phyloP scores from a whole-genome alignment of 2,797 vertebrate species.

The Nothura maculosa region DNA sequence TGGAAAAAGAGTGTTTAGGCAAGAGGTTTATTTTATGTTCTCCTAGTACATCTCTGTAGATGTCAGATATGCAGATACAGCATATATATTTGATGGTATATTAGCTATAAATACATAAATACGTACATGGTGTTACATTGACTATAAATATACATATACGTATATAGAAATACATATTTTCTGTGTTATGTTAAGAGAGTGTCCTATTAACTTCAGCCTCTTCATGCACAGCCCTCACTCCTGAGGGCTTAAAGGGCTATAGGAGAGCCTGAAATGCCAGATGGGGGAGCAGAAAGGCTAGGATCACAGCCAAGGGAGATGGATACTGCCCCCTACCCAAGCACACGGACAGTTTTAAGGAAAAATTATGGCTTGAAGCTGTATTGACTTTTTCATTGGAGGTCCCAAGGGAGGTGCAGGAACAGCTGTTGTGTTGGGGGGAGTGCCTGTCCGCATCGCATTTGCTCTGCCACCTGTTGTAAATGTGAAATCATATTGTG shows the following conservation, averaged over 20 bases:
- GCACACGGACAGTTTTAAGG: not conserved
- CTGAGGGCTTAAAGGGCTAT: not conserved
- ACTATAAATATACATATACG: not conserved
- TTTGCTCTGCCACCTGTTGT: conserved; percentile 47
- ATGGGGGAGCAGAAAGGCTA: not conserved
- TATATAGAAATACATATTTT: not conserved
- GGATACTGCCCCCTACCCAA: not conserved
- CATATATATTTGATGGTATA: not conserved
- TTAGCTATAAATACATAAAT: not conserved
- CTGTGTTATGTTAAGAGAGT: not conserved
- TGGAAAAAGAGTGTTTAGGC: not conserved
- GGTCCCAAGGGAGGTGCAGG: not conserved
- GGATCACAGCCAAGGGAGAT: not conserved
- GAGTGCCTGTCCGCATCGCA: not conserved
- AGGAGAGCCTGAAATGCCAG: not conserved
- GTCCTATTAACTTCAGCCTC: not conserved
- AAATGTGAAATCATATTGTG: conserved; percentile 4
- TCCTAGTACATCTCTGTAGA: not conserved
- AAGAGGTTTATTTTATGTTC: not conserved
- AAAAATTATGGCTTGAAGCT: not conserved
- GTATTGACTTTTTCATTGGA: not conserved
- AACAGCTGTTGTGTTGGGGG: conserved; percentile 29
- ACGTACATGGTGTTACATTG: not conserved
- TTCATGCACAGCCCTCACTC: not conserved
- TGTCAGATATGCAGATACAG: not conserved